A percentile compares a stretch with the other conserved stretches of the same genome.
Evolutionary conservation across 2,113 vertebrate species (phyloP).

Genomic region (Tachysurus vachellii): DNA sequence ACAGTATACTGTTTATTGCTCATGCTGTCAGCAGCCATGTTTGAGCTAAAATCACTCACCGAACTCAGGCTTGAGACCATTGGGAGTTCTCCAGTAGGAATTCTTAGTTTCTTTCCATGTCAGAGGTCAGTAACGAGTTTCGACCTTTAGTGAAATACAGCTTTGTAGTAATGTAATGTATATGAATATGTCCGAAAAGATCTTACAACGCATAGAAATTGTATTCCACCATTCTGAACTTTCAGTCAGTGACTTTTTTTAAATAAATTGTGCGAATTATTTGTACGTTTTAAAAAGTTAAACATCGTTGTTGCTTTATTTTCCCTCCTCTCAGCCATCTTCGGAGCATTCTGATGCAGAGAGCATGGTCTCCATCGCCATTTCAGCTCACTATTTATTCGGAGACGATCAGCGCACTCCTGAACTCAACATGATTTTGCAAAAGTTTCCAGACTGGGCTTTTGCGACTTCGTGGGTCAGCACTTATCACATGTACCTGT

Average conservation of each 20-base stretch:
- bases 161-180: too few relatives aligned
- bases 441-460: constrained; percentile 84
- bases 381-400: constrained; percentile 89
- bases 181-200: too few relatives aligned
- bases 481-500: constrained; percentile 85
- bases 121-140: not conserved
- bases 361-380: constrained; percentile 82
- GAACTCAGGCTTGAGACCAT: not conserved
- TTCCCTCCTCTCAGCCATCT: constrained; percentile 60
- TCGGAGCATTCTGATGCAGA: constrained; percentile 72
- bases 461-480: constrained; percentile 93
- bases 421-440: constrained; percentile 74
- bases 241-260: not conserved
- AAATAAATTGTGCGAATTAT: not conserved
- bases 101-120: not conserved
- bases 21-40: not conserved
- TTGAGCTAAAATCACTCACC: not conserved
- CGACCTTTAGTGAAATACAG: too few relatives aligned
- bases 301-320: not conserved
- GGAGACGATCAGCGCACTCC: constrained; percentile 83
- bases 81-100: not conserved
- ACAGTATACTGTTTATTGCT: too few relatives aligned
- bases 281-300: not conserved
- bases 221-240: not conserved
- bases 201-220: not conserved